phyloP scores from a whole-genome alignment of 2,113 vertebrate species.

The Phyllopteryx taeniolatus region DNA sequence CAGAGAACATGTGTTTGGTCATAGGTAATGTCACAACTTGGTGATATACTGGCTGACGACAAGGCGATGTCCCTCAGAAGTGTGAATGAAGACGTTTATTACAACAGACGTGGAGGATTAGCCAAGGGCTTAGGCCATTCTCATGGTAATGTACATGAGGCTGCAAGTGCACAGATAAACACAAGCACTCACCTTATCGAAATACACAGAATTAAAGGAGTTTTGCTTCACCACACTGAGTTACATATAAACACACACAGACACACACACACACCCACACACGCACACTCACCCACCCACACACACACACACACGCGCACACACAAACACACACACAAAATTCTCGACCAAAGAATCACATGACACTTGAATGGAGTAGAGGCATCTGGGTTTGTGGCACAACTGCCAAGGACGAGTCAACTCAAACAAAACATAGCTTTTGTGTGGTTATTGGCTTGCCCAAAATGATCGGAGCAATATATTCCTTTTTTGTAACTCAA shows the following conservation, averaged over 20 bases:
- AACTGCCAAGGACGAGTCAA: too few relatives aligned
- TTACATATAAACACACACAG: neutral
- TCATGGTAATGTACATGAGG: constrained; percentile 64
- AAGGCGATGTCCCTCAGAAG: constrained; percentile 27
- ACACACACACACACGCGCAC: neutral
- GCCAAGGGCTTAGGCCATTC: constrained; percentile 66
- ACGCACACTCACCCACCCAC: neutral
- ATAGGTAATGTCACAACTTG: neutral
- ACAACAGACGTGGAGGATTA: constrained; percentile 67
- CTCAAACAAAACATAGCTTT: neutral
- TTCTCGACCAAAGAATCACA: neutral
- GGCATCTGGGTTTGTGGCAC: neutral
- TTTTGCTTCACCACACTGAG: constrained; percentile 45
- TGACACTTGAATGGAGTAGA: neutral
- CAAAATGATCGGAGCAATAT: too few relatives aligned
- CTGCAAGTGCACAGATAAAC: constrained; percentile 66
- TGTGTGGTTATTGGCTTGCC: too few relatives aligned
- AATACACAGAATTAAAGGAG: constrained; percentile 57
- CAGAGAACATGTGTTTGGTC: neutral
- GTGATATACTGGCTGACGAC: constrained; percentile 18
- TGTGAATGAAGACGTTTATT: constrained; percentile 71
- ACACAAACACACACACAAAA: neutral
- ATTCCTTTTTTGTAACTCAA: too few relatives aligned
- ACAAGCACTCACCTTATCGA: constrained; percentile 68
- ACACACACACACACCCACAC: neutral